A percentile compares a stretch with the other conserved stretches of the same genome.
phyloP scores from a whole-genome alignment of 2,113 vertebrate genomes.

The Pleuronectes platessa region DNA sequence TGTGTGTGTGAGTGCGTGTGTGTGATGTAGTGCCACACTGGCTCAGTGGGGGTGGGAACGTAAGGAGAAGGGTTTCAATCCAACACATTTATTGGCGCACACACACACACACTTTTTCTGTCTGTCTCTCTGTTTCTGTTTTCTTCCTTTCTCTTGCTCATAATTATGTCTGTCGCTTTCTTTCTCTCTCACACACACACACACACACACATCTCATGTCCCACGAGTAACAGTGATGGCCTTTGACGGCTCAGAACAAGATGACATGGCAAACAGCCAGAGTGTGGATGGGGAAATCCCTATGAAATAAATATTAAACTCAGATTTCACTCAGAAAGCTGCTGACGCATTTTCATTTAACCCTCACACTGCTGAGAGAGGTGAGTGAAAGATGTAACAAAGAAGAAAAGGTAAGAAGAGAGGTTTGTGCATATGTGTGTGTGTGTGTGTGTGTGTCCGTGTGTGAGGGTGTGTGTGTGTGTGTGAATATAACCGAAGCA shows the following conservation, averaged over 20 bases:
- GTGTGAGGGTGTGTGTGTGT: conserved; percentile 2
- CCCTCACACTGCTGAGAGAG: conserved; percentile 25
- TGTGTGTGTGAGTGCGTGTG: no score
- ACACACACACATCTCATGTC: conserved; percentile 1
- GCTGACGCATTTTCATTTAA: conserved; percentile 24
- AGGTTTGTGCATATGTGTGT: not conserved
- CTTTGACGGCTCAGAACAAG: conserved; percentile 61
- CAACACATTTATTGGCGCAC: not conserved
- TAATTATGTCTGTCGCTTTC: conserved; percentile 1
- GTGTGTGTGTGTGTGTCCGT: conserved; percentile 17
- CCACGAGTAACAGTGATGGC: conserved; percentile 41
- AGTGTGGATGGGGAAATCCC: conserved; percentile 56
- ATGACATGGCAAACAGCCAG: conserved; percentile 52
- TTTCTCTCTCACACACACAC: conserved; percentile 9
- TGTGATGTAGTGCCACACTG: not conserved
- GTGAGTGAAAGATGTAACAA: not conserved
- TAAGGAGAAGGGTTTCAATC: no score
- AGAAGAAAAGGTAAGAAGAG: not conserved
- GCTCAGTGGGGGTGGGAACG: no score
- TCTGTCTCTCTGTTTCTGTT: not conserved
- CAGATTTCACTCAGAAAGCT: conserved; percentile 36
- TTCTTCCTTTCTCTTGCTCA: not conserved
- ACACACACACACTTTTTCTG: conserved; percentile 1
- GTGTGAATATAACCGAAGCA: conserved; percentile 42
- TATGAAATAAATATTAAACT: conserved; percentile 60